Conservation (phyloP, 2,113 vertebrate genomes). For the Catharus minimus region DNA sequence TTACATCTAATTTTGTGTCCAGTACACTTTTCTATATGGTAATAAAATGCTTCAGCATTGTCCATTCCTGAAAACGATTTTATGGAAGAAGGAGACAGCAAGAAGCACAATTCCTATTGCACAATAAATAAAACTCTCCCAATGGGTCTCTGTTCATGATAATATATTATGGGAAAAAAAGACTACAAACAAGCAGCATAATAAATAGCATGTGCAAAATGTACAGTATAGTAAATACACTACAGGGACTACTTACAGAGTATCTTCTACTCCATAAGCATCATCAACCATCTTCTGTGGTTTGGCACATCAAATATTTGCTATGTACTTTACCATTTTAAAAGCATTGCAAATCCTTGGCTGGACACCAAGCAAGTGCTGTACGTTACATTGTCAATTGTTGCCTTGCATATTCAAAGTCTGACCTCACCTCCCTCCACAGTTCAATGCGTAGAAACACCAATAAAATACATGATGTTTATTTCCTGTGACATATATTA, state of each 20-base stretch:
- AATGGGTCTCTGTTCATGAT: not conserved
- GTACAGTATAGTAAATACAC: slow-evolving; percentile 33
- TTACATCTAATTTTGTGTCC: not conserved
- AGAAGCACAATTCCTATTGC: not conserved
- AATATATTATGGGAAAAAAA: not conserved
- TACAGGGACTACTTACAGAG: slow-evolving; percentile 18
- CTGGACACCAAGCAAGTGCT: slow-evolving; percentile 30
- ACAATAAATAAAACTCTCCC: not conserved
- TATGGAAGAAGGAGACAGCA: not conserved
- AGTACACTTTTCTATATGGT: not conserved
- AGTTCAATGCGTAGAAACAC: slow-evolving; percentile 1
- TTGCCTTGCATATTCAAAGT: not conserved
- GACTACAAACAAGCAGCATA: not conserved
- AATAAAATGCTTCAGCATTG: not conserved
- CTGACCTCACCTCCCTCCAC: slow-evolving; percentile 38
- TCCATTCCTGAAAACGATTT: slow-evolving; percentile 14
- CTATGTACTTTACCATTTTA: slow-evolving; percentile 33
- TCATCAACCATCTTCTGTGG: slow-evolving; percentile 44
- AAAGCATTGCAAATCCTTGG: slow-evolving; percentile 32
- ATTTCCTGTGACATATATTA: slow-evolving; percentile 3
- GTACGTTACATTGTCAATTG: slow-evolving; percentile 15
- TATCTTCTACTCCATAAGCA: slow-evolving; percentile 20
- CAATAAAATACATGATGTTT: slow-evolving; percentile 5
- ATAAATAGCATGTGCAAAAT: slow-evolving; percentile 53
- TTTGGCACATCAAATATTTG: slow-evolving; percentile 44